Evolutionary conservation across 2,888 invertebrate genomes (phyloP), one percentile per base, ranked within the genome.

Genomic region (Acleris laterana): DNA sequence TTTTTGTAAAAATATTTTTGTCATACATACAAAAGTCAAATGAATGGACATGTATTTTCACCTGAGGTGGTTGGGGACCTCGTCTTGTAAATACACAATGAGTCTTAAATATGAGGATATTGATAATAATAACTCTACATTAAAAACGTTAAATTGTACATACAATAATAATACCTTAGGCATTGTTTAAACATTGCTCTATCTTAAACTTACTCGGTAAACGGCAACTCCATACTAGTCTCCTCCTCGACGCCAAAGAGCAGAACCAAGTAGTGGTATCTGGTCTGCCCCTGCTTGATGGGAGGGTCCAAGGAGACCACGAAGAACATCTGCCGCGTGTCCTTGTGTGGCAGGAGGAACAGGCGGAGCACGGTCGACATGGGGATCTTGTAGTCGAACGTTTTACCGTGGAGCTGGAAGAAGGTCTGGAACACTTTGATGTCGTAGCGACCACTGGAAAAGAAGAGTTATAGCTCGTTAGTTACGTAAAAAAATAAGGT

Each of bases 301-400:
- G 99, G 99, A 1, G 99, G 99, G 93, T 99, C 99, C 75, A 99
- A 93, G 61, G 98, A 98, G 62, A 99, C 97, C 51, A 99, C 99
- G 85, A 99, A 99, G 90, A 98, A 99, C 95, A 98, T 99, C 88
- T 99, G 99, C 1, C 99, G 93, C n/a, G 96, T 97, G 85, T 99
- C 99, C 83, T 98, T 98, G 84, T 99, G 99, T 0, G 99, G 99
- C 60, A 99, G 90, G 42, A 99, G 93, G 84, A 99, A 99, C 17
- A 99, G 90, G 7, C 99, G 95, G 17, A 99, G 93, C 4, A 99
- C 99, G 0, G 99, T 99, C 0, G 98, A 97, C 95, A 98, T 97
- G 0, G 99, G 99, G 76, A 99, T 99, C 93, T 99, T 99, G 94
- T 99, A 99, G 93, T 99, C 99, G 82, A 99, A 99, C 0, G 99